These are phyloP conservation scores for Ursus arctos DNA, from an alignment of 2,113 vertebrate genomes.

Conservation along the genomic window DNA sequence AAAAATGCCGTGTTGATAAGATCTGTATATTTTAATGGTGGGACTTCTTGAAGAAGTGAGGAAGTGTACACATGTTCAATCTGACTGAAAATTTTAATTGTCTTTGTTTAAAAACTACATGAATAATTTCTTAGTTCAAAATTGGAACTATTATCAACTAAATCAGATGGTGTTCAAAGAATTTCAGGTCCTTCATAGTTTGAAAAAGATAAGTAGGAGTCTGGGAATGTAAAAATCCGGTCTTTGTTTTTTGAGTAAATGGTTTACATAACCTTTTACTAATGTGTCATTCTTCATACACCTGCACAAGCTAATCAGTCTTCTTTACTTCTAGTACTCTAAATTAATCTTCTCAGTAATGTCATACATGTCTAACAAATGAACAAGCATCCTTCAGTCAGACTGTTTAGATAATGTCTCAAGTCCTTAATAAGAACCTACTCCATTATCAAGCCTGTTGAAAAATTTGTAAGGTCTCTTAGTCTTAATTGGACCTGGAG, in stretches of 20 bases:
- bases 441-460: background rate
- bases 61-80: background rate
- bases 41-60: constrained; percentile 14
- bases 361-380: constrained; percentile 17
- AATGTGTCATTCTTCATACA: constrained; percentile 47
- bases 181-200: constrained; percentile 46
- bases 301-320: constrained; percentile 16
- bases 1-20: background rate
- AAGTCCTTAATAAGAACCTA: constrained; percentile 13
- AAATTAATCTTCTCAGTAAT: constrained; percentile 55
- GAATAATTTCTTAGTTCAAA: constrained; percentile 56
- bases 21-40: background rate
- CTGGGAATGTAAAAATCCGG: constrained; percentile 41
- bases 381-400: background rate
- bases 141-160: background rate
- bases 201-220: constrained; percentile 47
- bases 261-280: constrained; percentile 70
- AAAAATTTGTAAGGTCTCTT: background rate
- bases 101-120: constrained; percentile 40
- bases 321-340: constrained; percentile 41
- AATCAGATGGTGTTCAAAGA: constrained; percentile 49
- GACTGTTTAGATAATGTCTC: constrained; percentile 44
- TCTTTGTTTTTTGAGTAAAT: constrained; percentile 48
- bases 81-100: constrained; percentile 13
- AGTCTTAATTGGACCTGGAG: constrained; percentile 48